Conservation (phyloP, 2,797 vertebrate species). For the Anolis apletophallus region DNA sequence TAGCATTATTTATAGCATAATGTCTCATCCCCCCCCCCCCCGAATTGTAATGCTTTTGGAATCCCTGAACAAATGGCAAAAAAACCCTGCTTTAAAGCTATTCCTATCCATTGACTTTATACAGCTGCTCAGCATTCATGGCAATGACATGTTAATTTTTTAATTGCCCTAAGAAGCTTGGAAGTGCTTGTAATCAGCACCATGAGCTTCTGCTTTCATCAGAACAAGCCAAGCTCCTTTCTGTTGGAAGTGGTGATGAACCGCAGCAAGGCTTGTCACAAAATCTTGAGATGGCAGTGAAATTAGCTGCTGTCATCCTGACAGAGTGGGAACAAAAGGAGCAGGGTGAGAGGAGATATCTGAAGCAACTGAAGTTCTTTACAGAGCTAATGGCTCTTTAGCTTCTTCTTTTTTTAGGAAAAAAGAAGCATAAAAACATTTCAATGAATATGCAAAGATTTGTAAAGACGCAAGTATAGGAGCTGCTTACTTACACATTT, state of each 20-base stretch:
- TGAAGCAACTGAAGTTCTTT: background rate
- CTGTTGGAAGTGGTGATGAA: background rate
- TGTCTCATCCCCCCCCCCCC: background rate
- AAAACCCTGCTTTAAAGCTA: background rate
- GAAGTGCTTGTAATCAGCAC: background rate
- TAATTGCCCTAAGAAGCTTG: background rate
- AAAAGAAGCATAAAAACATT: background rate
- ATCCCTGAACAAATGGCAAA: background rate
- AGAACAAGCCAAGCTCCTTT: background rate
- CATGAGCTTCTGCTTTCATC: slow-evolving; percentile 4
- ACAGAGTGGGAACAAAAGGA: background rate
- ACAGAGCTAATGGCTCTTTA: background rate
- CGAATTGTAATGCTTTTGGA: background rate
- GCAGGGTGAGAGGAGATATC: background rate
- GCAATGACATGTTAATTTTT: rapidly evolving
- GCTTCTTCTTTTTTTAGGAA: too few relatives aligned
- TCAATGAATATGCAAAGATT: background rate
- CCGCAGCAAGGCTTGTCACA: background rate
- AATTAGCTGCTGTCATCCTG: background rate
- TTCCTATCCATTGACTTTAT: background rate
- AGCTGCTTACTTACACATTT: background rate
- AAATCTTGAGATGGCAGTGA: background rate
- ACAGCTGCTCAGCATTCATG: background rate
- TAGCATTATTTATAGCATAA: slow-evolving; percentile 3
- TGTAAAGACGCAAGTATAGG: background rate